Conservation (phyloP, 2,888 invertebrate genomes). For the Ferdinandea cuprea region DNA sequence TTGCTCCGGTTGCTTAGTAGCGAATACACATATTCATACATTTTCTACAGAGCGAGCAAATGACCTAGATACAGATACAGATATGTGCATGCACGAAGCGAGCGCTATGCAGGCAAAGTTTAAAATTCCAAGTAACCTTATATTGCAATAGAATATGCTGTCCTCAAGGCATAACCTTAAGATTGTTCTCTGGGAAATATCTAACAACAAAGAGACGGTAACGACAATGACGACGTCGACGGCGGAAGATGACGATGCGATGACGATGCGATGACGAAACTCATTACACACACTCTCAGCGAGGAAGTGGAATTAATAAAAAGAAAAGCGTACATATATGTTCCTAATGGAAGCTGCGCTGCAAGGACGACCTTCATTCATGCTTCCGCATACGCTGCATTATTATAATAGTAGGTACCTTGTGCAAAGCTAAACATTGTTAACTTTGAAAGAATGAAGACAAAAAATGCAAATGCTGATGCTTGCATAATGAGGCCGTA, state of each 20-base stretch:
- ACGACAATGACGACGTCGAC: conserved; percentile 8
- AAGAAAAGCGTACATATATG: conserved; percentile 41
- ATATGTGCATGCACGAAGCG: background rate
- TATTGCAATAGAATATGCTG: conserved; percentile 55
- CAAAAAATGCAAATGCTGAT: conserved; percentile 62
- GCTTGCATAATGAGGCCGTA: conserved; percentile 49
- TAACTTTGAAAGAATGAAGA: conserved; percentile 50
- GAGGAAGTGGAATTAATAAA: conserved; percentile 64
- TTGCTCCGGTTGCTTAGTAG: conserved; percentile 41
- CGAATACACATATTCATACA: background rate
- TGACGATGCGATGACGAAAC: conserved; percentile 62
- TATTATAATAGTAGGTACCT: conserved; percentile 4
- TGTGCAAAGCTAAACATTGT: conserved; percentile 26
- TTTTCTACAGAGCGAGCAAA: conserved; percentile 6
- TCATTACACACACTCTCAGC: conserved; percentile 67
- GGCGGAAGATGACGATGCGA: no score
- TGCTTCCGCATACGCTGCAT: conserved; percentile 5
- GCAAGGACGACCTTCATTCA: conserved; percentile 16
- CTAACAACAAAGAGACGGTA: conserved; percentile 1
- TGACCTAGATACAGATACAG: conserved; percentile 37
- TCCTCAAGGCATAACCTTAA: conserved; percentile 73
- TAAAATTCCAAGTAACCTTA: conserved; percentile 61
- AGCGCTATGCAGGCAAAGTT: conserved; percentile 43
- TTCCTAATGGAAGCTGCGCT: conserved; percentile 50
- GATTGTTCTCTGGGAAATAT: conserved; percentile 50